Conservation (phyloP, 2,888 invertebrate genomes). For the Drosophila maculinotata region DNA sequence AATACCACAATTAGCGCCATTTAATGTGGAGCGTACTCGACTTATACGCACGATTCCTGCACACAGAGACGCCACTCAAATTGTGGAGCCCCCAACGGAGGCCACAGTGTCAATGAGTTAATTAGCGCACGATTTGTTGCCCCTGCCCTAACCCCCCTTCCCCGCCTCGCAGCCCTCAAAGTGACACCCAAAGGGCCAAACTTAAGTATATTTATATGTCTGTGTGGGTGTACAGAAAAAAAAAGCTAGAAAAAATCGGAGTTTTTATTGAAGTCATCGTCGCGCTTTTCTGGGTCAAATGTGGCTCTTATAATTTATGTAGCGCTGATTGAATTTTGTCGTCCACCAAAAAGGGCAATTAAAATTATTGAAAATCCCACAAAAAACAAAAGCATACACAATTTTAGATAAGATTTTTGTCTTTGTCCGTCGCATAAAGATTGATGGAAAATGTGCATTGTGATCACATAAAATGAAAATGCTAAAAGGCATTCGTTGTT, state of each 20-base stretch:
- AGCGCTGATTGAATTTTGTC: constrained; percentile 71
- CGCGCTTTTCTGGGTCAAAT: constrained; percentile 69
- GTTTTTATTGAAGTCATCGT: constrained; percentile 67
- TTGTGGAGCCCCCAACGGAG: constrained; percentile 38
- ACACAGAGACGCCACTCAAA: constrained; percentile 63
- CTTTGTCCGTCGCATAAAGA: constrained; percentile 14
- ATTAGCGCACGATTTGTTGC: constrained; percentile 77
- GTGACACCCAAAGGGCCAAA: constrained; percentile 24
- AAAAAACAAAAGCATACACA: constrained; percentile 35
- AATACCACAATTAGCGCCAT: constrained; percentile 79
- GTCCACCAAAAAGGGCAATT: constrained; percentile 68
- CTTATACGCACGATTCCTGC: constrained; percentile 78
- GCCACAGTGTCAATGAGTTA: constrained; percentile 80
- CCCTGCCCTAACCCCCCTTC: constrained; percentile 25
- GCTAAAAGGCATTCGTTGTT: constrained; percentile 58
- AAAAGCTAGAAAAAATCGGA: constrained; percentile 50
- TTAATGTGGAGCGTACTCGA: constrained; percentile 79
- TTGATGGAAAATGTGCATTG: constrained; percentile 44
- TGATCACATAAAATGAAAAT: constrained; percentile 39
- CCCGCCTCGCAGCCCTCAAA: not conserved
- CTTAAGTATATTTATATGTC: no score
- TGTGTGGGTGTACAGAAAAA: constrained; percentile 33
- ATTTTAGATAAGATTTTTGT: constrained; percentile 36
- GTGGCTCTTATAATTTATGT: constrained; percentile 68
- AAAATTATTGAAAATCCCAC: constrained; percentile 68